Evolutionary conservation across 1,140 invertebrate genomes (phyloP), one percentile per base, ranked within the genome.

Genomic region (Doryteuthis pealeii): DNA sequence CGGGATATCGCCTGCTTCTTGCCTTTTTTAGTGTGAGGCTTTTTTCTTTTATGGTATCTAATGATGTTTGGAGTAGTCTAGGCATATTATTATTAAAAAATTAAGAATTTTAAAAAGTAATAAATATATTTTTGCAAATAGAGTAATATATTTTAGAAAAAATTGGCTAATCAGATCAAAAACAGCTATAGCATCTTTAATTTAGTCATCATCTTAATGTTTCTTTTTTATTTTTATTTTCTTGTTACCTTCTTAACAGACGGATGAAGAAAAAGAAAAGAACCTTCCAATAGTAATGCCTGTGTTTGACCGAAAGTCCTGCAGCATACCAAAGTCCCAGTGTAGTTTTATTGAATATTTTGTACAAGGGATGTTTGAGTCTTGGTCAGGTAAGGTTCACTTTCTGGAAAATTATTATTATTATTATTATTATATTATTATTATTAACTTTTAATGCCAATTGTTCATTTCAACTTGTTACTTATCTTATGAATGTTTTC

Each of bases 301-400:
- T 1, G 94, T 96, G 91, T 99, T 98, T 87, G 96, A 98, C 81
- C 91, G 96, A 82, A 90, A 91, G 67, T 93, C 94, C 12, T 98
- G 96, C 88, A 97, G 95, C 77, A 96, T 99, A 86, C 95, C 96
- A 71, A 95, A 97, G 89, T 96, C 95, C 67, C 96, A 99, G 90
- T 96, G 96, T 78, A 95, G 95, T 67, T 99, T 99, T 89, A 94
- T 97, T 71, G 96, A 99, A 89, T 96, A 93, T 87, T 98, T 99
- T 82, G 95, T 98, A 79, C 94, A 93, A 78, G 94, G 97, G 85
- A 98, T 99, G 96, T 96, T 97, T 90, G 95, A 97, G 83, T 94
- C 95, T 32, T 98, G 95, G 95, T 93, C 97, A 87, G 93, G 96
- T 98, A 87, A 91, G 91, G 10, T 40, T 40, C 10, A 40, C 10